Evolutionary conservation across 1,140 invertebrate genomes (phyloP).

Genomic region (Diachasma alloeum): DNA sequence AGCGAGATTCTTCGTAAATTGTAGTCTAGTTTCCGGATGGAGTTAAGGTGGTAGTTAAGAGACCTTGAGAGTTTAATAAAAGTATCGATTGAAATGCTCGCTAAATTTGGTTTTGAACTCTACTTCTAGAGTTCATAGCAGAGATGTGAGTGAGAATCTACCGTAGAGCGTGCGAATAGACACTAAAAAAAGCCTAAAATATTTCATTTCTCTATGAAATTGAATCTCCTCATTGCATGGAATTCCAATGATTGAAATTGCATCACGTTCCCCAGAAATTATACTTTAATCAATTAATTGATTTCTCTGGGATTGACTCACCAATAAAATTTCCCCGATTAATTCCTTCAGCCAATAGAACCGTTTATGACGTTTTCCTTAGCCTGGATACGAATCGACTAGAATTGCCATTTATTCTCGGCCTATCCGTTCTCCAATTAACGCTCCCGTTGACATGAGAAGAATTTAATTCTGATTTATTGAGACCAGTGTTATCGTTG

Average conservation of each 20-base stretch:
- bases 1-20: no score
- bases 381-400: neutral
- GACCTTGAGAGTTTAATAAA: no score
- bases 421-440: neutral
- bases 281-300: conserved; percentile 8
- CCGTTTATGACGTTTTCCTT: neutral
- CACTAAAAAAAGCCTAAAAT: no score
- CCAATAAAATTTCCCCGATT: neutral
- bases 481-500: neutral
- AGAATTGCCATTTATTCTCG: neutral
- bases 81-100: no score
- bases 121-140: no score
- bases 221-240: neutral
- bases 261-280: neutral
- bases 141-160: no score
- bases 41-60: no score
- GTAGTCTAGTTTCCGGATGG: no score
- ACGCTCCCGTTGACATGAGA: neutral
- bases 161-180: no score
- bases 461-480: neutral
- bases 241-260: conserved; percentile 2
- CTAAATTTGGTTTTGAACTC: no score
- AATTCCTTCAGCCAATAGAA: neutral
- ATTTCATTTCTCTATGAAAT: neutral
- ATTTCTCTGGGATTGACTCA: neutral